Base-by-base conservation (phyloP, 2,888 invertebrate genomes). In the Dinocampus coccinellae region DNA sequence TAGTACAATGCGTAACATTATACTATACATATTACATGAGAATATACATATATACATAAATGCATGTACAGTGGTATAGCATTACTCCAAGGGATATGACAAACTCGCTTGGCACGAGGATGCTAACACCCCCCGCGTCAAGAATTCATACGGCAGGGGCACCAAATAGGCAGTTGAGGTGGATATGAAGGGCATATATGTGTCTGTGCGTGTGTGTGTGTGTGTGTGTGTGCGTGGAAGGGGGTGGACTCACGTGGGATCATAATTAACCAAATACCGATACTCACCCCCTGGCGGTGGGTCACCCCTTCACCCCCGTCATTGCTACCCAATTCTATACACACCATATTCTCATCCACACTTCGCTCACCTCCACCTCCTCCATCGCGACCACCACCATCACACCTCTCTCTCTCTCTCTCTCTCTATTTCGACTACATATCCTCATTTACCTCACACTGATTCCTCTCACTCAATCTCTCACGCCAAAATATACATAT, bases 191-290 rank as follows among this genome's bases (percentile, higher is more conserved):
- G 83, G 85, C 2, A n/a, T n/a, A n/a, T n/a, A n/a, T n/a, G n/a
- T n/a, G n/a, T n/a, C n/a, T n/a, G n/a, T n/a, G n/a, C n/a, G n/a
- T n/a, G n/a, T n/a, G n/a, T n/a, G n/a, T n/a, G n/a, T n/a, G n/a
- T n/a, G n/a, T n/a, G n/a, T n/a, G n/a, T n/a, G n/a, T n/a, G n/a
- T n/a, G 64, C 47, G 36, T 65, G 47, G 62, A 69, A 63, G 62
- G 65, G 62, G 61, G 66, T 34, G 67, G n/a, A n/a, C n/a, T n/a
- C n/a, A n/a, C n/a, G 82, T 83, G 83, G 85, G 84, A 85, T 84
- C 85, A 86, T 86, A 86, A 86, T 86, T 86, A 86, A 85, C 85
- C 83, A 81, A 86, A 86, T 86, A 85, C 86, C 86, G 84, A 86
- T 86, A 86, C 82, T 84, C 84, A 79, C 82, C 85, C n/a, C 81